Percentiles rank a stretch among this genome's conserved stretches.
Evolutionary conservation across 1,140 invertebrate genomes (phyloP).

Genomic region (Drosophila kanapiae): DNA sequence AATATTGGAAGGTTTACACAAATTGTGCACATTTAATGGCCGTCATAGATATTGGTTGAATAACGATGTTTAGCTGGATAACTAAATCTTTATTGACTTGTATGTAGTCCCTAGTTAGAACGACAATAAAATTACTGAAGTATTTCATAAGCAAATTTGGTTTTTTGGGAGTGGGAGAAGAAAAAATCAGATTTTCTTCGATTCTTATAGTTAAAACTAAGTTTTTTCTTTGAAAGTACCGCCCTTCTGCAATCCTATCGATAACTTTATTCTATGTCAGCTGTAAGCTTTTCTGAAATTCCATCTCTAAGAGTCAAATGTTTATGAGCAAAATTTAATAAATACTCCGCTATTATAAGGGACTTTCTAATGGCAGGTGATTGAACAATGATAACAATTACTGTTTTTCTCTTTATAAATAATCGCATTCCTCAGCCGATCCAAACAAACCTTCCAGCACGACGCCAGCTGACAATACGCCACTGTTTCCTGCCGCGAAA

Average conservation of each 20-base stretch:
- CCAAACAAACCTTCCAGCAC: conserved; percentile 37
- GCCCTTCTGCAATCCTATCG: neutral
- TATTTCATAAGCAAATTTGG: conserved; percentile 8
- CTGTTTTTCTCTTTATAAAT: neutral
- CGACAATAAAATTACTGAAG: conserved; percentile 48
- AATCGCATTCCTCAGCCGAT: conserved; percentile 2
- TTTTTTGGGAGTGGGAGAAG: neutral
- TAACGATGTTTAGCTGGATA: conserved; percentile 20
- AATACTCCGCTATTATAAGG: neutral
- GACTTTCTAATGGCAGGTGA: conserved; percentile 51
- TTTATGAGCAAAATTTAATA: neutral
- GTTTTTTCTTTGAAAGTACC: neutral
- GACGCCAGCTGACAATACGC: conserved; percentile 32
- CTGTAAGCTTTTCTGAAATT: neutral
- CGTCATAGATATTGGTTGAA: conserved; percentile 33
- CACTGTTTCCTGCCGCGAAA: conserved; percentile 66
- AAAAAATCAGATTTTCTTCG: too few relatives aligned
- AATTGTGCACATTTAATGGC: conserved; percentile 18
- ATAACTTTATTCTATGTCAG: conserved; percentile 1
- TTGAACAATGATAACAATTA: neutral
- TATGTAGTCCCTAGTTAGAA: conserved; percentile 36
- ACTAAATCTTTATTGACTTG: conserved; percentile 43
- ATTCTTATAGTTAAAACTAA: neutral
- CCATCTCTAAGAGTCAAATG: neutral
- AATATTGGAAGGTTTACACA: conserved; percentile 28